Evolutionary conservation across 2,797 vertebrate species (phyloP), one percentile per base, ranked within the genome.

Genomic region (Pseudochromis fuscus): DNA sequence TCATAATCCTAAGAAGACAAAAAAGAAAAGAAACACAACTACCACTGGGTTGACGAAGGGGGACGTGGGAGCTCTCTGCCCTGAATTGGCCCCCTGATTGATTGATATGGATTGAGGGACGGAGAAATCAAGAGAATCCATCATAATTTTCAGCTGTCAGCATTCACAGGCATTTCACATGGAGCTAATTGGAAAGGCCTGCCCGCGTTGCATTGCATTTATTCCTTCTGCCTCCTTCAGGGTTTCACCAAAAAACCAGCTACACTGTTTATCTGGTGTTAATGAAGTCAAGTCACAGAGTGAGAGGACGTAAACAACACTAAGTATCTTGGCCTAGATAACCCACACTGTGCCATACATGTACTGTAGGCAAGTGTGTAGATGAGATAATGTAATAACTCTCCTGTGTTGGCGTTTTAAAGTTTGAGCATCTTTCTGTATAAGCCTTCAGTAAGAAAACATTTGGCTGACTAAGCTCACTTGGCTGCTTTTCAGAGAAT

Each of bases 131-230:
- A 77, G 73, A 62, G 24, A 72, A 81, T 89, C 67, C 58, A 75
- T 89, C 77, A 82, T 84, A 13, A 73, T 76, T 83, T 66, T 46
- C 35, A 56, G 35, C 77, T 75, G 79, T 79, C 83, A 87, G 65
- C 61, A 58, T 75, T 82, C 46, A 38, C 51, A 21, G 35, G 33
- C 83, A 74, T 73, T 84, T 72, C 16, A 58, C 42, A 18, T n/a
- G n/a, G n/a, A 58, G 55, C 68, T 85, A 83, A 89, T 85, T 82
- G 61, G 57, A 78, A 57, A 74, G 46, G 44, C 38, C 63, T 57
- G 16, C 38, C 63, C 55, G 16, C n/a, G n/a, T 18, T 35, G 45
- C 31, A 57, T 42, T 72, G 63, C 50, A 70, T 46, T 61, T 81
- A 70, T 75, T 81, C 21, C 31, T 66, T 80, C 70, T 6, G 19